Conservation (phyloP, 2,888 invertebrate genomes). For the Metalampra italica region DNA sequence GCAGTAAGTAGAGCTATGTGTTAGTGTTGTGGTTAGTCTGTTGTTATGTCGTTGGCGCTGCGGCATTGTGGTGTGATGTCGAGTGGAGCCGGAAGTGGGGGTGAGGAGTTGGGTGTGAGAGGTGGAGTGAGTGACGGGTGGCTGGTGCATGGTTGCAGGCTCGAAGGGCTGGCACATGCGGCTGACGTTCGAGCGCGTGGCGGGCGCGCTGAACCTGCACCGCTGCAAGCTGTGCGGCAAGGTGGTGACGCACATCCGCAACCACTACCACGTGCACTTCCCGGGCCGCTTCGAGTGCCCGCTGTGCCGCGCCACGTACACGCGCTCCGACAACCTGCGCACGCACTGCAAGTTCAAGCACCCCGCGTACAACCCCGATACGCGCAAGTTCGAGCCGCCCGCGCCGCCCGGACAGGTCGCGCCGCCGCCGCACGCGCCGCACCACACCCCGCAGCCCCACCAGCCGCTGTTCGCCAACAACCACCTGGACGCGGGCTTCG, state of each 20-base stretch:
- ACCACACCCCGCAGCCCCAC: slow-evolving; percentile 49
- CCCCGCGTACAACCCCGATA: slow-evolving; percentile 91
- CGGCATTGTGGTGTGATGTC: slow-evolving; percentile 28
- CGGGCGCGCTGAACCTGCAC: slow-evolving; percentile 95
- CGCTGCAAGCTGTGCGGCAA: slow-evolving; percentile 96
- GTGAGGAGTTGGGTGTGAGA: slow-evolving; percentile 8
- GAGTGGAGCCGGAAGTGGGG: slow-evolving; percentile 12
- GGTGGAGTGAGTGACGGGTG: slow-evolving; percentile 17
- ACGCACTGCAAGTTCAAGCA: slow-evolving; percentile 96
- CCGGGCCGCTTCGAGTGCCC: slow-evolving; percentile 95
- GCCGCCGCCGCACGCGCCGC: slow-evolving; percentile 65
- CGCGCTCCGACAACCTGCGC: slow-evolving; percentile 94
- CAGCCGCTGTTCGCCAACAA: slow-evolving; percentile 75
- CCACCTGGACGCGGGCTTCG: slow-evolving; percentile 78
- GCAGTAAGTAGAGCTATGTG: slow-evolving; percentile 6
- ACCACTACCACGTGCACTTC: slow-evolving; percentile 96
- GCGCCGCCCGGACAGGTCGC: slow-evolving; percentile 79
- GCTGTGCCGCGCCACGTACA: slow-evolving; percentile 93
- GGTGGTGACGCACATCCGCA: slow-evolving; percentile 96
- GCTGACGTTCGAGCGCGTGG: slow-evolving; percentile 95
- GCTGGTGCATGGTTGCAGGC: slow-evolving; percentile 84
- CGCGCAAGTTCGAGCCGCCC: slow-evolving; percentile 89
- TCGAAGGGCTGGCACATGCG: slow-evolving; percentile 97
- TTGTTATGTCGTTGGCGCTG: slow-evolving; percentile 35
- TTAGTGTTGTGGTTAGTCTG: slow-evolving; percentile 13